phyloP scores from a whole-genome alignment of 2,113 vertebrate genomes.

The Clarias magur region DNA sequence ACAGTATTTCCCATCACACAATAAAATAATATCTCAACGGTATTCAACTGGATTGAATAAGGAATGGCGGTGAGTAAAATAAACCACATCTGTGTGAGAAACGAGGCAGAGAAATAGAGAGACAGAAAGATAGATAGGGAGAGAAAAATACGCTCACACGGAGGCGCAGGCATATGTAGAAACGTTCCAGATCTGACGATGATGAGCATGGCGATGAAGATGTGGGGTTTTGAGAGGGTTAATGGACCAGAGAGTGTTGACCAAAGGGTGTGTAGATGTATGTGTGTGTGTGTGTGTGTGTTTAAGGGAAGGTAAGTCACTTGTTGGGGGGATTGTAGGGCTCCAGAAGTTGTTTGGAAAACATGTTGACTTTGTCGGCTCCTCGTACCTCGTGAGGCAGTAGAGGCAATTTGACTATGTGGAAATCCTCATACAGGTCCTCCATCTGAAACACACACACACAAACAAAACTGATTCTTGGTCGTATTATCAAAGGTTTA shows the following conservation, averaged over 20 bases:
- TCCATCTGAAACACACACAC: constrained; percentile 79
- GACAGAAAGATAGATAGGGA: neutral
- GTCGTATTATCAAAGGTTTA: no score
- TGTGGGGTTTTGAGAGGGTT: constrained; percentile 21
- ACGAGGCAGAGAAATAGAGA: neutral
- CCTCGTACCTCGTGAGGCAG: constrained; percentile 91
- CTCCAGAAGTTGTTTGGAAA: constrained; percentile 89
- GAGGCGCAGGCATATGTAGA: neutral
- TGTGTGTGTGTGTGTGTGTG: constrained; percentile 1
- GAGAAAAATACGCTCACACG: no score
- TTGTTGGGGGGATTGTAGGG: constrained; percentile 88
- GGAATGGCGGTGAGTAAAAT: neutral
- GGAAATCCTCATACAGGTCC: constrained; percentile 94
- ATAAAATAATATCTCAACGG: neutral
- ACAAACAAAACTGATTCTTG: neutral
- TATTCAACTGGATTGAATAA: neutral
- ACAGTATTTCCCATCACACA: constrained; percentile 13
- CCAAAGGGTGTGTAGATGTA: neutral
- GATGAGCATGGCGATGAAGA: constrained; percentile 5
- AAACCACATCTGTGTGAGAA: neutral
- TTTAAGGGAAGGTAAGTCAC: constrained; percentile 59
- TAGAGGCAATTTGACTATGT: constrained; percentile 91
- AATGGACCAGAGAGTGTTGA: constrained; percentile 36
- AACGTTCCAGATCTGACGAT: neutral
- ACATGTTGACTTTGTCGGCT: constrained; percentile 88